These are phyloP conservation scores for Salvelinus sp. DNA, from an alignment of 2,113 vertebrate genomes.

Conservation along the genomic window DNA sequence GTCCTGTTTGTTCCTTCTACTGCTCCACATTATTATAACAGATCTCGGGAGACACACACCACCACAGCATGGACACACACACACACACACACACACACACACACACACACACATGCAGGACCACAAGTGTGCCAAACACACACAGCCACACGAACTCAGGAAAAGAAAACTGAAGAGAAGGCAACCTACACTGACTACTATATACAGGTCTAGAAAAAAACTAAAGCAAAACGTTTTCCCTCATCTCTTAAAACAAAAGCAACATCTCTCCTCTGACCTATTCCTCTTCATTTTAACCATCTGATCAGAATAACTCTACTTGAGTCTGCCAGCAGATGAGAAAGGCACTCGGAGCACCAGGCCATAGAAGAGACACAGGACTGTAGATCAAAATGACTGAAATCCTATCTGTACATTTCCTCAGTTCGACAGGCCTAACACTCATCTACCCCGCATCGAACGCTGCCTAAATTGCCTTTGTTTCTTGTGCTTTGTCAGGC, in stretches of 20 bases:
- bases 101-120: neutral
- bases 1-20: slow-evolving; percentile 39
- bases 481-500: slow-evolving; percentile 27
- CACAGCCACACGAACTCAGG: slow-evolving; percentile 17
- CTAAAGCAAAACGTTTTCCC: too few relatives aligned
- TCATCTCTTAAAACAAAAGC: too few relatives aligned
- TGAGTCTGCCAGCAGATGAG: neutral
- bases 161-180: neutral
- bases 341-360: neutral
- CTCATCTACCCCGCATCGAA: neutral
- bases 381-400: neutral
- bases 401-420: slow-evolving; percentile 22
- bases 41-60: neutral
- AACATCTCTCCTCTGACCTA: too few relatives aligned
- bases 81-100: neutral
- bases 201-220: too few relatives aligned
- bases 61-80: neutral
- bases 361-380: too few relatives aligned
- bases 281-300: neutral
- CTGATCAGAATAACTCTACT: neutral
- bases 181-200: neutral
- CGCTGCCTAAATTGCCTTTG: neutral
- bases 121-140: slow-evolving; percentile 8
- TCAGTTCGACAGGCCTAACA: slow-evolving; percentile 18
- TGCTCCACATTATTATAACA: slow-evolving; percentile 11